These are phyloP conservation scores for Myanophis thanlyinensis DNA, from an alignment of 2,113 vertebrate species.

Conservation along the genomic window DNA sequence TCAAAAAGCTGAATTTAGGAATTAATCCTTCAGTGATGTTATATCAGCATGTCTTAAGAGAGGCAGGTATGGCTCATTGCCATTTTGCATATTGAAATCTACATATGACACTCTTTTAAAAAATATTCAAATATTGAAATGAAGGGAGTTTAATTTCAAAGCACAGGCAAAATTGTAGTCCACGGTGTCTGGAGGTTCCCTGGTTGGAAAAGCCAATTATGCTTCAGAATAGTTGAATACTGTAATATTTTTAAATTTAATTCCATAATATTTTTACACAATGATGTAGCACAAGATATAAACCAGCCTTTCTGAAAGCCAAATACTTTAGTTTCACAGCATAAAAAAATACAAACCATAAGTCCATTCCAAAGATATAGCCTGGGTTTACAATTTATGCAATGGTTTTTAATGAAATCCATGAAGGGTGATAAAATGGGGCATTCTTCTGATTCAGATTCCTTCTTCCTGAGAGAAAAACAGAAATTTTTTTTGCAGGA, in stretches of 20 bases:
- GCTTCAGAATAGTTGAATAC: not conserved
- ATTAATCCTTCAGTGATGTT: not conserved
- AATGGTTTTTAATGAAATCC: not conserved
- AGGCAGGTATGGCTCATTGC: not conserved
- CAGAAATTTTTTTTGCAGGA: not conserved
- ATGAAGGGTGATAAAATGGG: not conserved
- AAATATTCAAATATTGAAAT: not conserved
- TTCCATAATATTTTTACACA: not conserved
- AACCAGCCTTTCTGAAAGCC: not conserved
- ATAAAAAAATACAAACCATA: not conserved
- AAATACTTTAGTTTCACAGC: not conserved
- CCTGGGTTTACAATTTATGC: not conserved
- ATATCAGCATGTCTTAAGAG: not conserved
- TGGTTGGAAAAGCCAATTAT: not conserved
- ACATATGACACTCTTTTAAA: not conserved
- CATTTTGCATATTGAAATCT: not conserved
- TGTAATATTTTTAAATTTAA: not conserved
- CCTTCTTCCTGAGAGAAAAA: too few relatives aligned
- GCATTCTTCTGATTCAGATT: fast-evolving
- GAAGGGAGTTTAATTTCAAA: not conserved
- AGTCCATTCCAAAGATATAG: not conserved
- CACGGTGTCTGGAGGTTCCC: not conserved
- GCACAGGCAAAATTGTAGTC: not conserved
- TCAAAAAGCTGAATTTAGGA: not conserved
- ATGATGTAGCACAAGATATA: not conserved